Percentiles rank a stretch among this genome's conserved stretches.
Conservation (phyloP, 2,888 invertebrate genomes). For the Tetrapedia diversipes region DNA sequence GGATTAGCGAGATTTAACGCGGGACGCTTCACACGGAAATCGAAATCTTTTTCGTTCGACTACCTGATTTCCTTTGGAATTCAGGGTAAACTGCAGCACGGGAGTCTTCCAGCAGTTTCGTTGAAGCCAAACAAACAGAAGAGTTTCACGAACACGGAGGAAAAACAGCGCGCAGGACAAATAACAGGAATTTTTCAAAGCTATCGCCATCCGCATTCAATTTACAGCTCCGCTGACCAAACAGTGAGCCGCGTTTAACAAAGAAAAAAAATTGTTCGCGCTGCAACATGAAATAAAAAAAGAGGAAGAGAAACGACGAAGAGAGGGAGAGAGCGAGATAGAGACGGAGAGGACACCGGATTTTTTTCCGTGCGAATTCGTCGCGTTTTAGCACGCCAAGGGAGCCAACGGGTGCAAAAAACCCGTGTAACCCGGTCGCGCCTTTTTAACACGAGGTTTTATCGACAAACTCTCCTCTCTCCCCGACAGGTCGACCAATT, state of each 20-base stretch:
- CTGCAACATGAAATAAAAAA: not conserved
- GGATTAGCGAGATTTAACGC: too few species aligned
- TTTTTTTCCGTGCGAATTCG: not conserved
- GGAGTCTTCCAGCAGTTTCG: too few species aligned
- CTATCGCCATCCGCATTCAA: constrained; percentile 11
- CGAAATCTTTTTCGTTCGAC: too few species aligned
- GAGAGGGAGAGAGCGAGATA: too few species aligned
- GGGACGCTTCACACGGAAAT: too few species aligned
- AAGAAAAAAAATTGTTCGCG: constrained; percentile 4
- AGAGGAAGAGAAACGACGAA: not conserved
- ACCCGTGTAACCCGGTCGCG: constrained; percentile 16
- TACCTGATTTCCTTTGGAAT: too few species aligned
- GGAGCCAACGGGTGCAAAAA: constrained; percentile 23
- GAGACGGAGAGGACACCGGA: not conserved
- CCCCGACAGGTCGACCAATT: too few species aligned
- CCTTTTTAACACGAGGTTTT: constrained; percentile 30
- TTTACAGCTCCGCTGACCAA: not conserved
- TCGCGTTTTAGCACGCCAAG: constrained; percentile 19
- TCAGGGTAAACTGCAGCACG: too few species aligned
- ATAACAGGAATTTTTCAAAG: constrained; percentile 4
- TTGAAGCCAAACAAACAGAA: too few species aligned
- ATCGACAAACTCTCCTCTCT: constrained; percentile 20
- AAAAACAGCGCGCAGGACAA: not conserved
- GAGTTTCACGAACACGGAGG: not conserved
- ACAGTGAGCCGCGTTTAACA: constrained; percentile 8